phyloP scores from a whole-genome alignment of 2,888 invertebrate genomes.

The Trichopria drosophilae region DNA sequence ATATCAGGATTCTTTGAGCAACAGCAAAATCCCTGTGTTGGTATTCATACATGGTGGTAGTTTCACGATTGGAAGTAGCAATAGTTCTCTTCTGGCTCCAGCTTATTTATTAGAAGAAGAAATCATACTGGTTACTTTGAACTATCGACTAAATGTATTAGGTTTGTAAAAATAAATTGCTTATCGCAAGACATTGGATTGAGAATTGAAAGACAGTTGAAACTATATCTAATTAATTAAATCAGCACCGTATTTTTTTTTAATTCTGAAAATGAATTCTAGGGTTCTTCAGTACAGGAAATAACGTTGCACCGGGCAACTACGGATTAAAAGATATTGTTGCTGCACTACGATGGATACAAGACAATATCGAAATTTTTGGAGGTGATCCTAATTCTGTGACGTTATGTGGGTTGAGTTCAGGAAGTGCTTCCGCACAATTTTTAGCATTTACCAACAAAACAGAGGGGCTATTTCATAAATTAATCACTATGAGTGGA shows the following conservation, averaged over 20 bases:
- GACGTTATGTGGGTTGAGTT: conserved; percentile 47
- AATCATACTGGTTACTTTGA: conserved; percentile 48
- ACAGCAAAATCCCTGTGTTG: conserved; percentile 44
- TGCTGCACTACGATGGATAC: conserved; percentile 48
- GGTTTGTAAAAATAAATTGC: conserved; percentile 39
- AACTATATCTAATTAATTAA: conserved; percentile 2
- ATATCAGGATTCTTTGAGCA: too few species aligned
- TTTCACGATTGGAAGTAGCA: conserved; percentile 40
- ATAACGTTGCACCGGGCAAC: conserved; percentile 47
- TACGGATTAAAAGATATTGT: conserved; percentile 50
- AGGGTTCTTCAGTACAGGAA: conserved; percentile 52
- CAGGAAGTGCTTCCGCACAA: conserved; percentile 43
- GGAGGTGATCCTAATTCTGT: conserved; percentile 46
- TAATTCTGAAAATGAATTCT: neutral
- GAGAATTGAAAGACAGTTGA: neutral
- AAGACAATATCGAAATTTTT: conserved; percentile 47
- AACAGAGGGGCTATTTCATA: conserved; percentile 49
- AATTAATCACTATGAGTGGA: conserved; percentile 46
- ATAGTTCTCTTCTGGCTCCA: conserved; percentile 41
- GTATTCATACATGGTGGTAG: conserved; percentile 47
- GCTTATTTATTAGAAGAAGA: conserved; percentile 48
- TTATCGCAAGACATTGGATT: too few species aligned
- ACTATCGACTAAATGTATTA: conserved; percentile 49
- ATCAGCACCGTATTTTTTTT: too few species aligned
- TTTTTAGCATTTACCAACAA: conserved; percentile 43